Conservation (phyloP, 1,140 invertebrate genomes). For the Euwallacea similis region DNA sequence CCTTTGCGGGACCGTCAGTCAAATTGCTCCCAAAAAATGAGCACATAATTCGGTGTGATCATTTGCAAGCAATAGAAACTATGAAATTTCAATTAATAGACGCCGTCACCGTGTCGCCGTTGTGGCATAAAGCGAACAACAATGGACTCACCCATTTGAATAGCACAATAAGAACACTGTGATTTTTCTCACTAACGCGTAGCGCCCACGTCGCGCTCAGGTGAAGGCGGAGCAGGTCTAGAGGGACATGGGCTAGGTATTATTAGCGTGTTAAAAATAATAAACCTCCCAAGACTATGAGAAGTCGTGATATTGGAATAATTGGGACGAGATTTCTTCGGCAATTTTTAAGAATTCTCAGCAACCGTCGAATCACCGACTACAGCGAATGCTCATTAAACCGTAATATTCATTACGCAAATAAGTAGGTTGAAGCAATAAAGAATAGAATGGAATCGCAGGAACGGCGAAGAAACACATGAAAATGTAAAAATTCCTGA, state of each 20-base stretch:
- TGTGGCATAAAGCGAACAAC: neutral
- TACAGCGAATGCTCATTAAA: too few species aligned
- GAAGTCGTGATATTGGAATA: too few species aligned
- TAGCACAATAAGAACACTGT: conserved; percentile 13
- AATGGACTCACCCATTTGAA: conserved; percentile 11
- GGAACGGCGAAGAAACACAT: too few species aligned
- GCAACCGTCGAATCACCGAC: too few species aligned
- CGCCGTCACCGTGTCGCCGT: conserved; percentile 4
- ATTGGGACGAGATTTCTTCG: too few species aligned
- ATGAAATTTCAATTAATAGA: neutral
- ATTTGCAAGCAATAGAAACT: conserved; percentile 3
- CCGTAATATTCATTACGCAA: too few species aligned
- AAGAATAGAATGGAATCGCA: too few species aligned
- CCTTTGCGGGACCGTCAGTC: neutral
- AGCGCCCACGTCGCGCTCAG: conserved; percentile 8
- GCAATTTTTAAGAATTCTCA: too few species aligned
- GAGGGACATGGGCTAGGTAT: neutral
- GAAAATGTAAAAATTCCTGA: too few species aligned
- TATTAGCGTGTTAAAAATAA: neutral
- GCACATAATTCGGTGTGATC: neutral
- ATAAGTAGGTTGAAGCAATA: too few species aligned
- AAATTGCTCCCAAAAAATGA: neutral
- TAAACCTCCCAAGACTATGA: too few species aligned
- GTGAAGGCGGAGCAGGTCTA: conserved; percentile 7
- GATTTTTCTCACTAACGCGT: neutral